phyloP scores from a whole-genome alignment of 2,888 invertebrate species.

The Cacoxenus indagator region DNA sequence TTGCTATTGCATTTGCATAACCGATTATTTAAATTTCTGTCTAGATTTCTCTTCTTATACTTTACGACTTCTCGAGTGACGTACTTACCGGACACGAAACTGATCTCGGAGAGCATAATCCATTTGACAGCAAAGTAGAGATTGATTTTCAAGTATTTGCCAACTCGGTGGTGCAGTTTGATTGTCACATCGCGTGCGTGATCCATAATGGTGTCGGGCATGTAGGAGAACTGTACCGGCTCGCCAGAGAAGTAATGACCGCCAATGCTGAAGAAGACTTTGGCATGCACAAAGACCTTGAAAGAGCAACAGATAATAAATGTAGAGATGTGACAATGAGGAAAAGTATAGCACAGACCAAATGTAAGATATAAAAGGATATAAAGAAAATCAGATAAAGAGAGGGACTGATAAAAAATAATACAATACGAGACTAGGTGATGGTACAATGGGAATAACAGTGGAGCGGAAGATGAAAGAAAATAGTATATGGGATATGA shows the following conservation, averaged over 20 bases:
- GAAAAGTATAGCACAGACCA: too few species aligned
- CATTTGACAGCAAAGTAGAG: slow-evolving; percentile 85
- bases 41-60: neutral
- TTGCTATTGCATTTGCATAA: slow-evolving; percentile 9
- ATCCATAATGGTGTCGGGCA: slow-evolving; percentile 82
- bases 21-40: slow-evolving; percentile 5
- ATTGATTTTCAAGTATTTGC: slow-evolving; percentile 81
- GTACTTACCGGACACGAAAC: slow-evolving; percentile 82
- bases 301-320: too few species aligned
- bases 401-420: neutral
- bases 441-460: too few species aligned
- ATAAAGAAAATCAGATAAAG: neutral
- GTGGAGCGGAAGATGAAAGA: too few species aligned
- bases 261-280: slow-evolving; percentile 82
- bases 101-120: slow-evolving; percentile 89
- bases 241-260: slow-evolving; percentile 80
- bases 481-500: too few species aligned
- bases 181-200: slow-evolving; percentile 85
- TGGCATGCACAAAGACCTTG: slow-evolving; percentile 83
- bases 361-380: too few species aligned
- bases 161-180: slow-evolving; percentile 82
- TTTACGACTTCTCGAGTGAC: slow-evolving; percentile 16
- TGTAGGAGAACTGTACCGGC: slow-evolving; percentile 81
- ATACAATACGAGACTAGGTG: too few species aligned
- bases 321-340: too few species aligned